Base-by-base conservation (phyloP, 2,888 invertebrate genomes). In the Abrostola tripartita region DNA sequence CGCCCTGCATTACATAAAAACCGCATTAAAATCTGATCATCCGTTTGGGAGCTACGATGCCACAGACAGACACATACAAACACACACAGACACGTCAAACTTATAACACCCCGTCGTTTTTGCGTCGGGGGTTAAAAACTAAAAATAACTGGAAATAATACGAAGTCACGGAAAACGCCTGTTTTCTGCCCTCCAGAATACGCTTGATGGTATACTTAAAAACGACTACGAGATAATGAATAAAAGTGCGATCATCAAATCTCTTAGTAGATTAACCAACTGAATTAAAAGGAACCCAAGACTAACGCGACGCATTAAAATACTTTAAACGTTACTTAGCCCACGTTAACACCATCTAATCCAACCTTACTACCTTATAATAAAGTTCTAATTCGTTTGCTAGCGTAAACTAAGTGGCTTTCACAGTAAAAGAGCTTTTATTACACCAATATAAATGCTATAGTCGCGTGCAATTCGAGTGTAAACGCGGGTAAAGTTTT, bases 361-460 rank as follows among this genome's bases (percentile, higher is more conserved):
- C 56, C 38, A 61, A 67, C 63, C 47, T 52, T 74, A 44, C 0
- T 0, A 0, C 52, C 0, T 11, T 10, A 1, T 5, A 12, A 61
- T 52, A 71, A 37, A 70, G 78, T 67, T 53, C 37, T 54, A 56
- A 58, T 68, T 58, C 47, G 11, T 47, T 49, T 63, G 38, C 5
- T 11, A 14, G 36, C n/a, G 2, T 8, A 11, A 36, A 2, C 14
- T 64, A 70, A 78, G 76, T 72, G 64, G 73, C 64, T 80, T 78
- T 80, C 72, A 80, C 57, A 80, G 66, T 78, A 78, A 78, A 78
- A 78, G 57, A 67, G 70, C 63, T 68, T 78, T 78, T 78, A 80
- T 75, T 65, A 72, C 73, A 37, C 51, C 52, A 66, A 49, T 65
- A 66, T 75, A 78, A 80, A 78, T 37, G 66, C 78, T 58, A 78